These are phyloP conservation scores for Scophthalmus maximus DNA, from an alignment of 2,113 vertebrate species.

Conservation along the genomic window DNA sequence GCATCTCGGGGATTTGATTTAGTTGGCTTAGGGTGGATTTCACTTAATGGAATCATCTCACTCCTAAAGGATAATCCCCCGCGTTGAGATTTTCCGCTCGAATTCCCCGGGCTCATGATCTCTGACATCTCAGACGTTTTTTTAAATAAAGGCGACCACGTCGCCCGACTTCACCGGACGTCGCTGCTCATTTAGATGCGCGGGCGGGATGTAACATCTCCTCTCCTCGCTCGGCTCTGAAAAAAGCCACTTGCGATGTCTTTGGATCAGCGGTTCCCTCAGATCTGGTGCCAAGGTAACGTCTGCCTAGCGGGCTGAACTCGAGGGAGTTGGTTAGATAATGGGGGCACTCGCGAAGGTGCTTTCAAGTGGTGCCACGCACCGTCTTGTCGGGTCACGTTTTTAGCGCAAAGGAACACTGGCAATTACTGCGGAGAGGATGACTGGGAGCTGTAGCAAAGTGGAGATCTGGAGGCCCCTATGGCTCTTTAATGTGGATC, in stretches of 20 bases:
- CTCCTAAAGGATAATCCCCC: constrained; percentile 59
- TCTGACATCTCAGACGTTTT: too few species aligned
- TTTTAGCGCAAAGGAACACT: constrained; percentile 33
- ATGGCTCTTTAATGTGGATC: constrained; percentile 24
- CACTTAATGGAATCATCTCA: constrained; percentile 58
- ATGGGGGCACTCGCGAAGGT: constrained; percentile 40
- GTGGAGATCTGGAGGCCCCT: constrained; percentile 18
- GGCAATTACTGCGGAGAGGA: constrained; percentile 37
- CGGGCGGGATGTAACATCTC: constrained; percentile 16
- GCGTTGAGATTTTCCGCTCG: constrained; percentile 49
- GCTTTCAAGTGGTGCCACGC: constrained; percentile 72
- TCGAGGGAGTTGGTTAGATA: constrained; percentile 66
- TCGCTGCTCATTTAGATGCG: constrained; percentile 31
- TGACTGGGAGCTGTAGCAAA: constrained; percentile 57
- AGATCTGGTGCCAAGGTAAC: constrained; percentile 68
- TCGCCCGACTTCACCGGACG: too few species aligned
- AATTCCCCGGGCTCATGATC: constrained; percentile 38
- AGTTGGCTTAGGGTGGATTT: constrained; percentile 52
- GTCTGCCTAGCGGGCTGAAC: constrained; percentile 58
- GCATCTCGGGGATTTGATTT: constrained; percentile 42
- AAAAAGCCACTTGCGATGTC: constrained; percentile 54
- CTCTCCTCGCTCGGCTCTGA: constrained; percentile 16
- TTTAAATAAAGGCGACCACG: not conserved
- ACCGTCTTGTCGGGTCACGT: constrained; percentile 59
- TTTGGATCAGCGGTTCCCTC: constrained; percentile 49